phyloP scores from a whole-genome alignment of 1,140 invertebrate species.

The Drosophila prosaltans region DNA sequence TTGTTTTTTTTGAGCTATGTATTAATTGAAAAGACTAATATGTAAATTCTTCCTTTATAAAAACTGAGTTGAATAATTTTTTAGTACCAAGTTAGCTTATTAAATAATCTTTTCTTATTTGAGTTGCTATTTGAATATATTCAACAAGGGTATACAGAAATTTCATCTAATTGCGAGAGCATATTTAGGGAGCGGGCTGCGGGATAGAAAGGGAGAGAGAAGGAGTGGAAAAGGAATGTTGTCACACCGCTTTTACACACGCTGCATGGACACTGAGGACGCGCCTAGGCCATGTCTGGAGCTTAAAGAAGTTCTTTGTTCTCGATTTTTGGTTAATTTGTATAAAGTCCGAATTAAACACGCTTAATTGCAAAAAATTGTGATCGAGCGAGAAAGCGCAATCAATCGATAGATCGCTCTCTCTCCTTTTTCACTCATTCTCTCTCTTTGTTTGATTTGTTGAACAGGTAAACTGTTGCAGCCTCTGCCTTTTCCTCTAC shows the following conservation, averaged over 20 bases:
- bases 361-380: conserved; percentile 78
- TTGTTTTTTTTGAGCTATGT: no score
- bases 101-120: no score
- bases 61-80: no score
- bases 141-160: conserved; percentile 23
- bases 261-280: conserved; percentile 3
- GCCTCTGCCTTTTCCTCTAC: conserved; percentile 60
- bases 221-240: conserved; percentile 60
- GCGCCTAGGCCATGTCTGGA: conserved; percentile 40
- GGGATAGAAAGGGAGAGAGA: conserved; percentile 22
- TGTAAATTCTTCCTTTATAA: no score
- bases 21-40: no score
- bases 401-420: neutral
- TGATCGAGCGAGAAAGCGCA: neutral
- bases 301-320: conserved; percentile 25
- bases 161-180: neutral
- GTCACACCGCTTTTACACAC: conserved; percentile 72
- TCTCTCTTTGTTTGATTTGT: conserved; percentile 69
- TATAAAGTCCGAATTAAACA: conserved; percentile 80
- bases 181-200: neutral
- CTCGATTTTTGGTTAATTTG: conserved; percentile 75
- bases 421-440: conserved; percentile 1
- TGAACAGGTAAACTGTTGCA: conserved; percentile 78
- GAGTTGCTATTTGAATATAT: no score
- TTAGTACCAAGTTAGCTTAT: no score